phyloP scores from a whole-genome alignment of 2,113 vertebrate genomes.

The Marcusenius ussheri region DNA sequence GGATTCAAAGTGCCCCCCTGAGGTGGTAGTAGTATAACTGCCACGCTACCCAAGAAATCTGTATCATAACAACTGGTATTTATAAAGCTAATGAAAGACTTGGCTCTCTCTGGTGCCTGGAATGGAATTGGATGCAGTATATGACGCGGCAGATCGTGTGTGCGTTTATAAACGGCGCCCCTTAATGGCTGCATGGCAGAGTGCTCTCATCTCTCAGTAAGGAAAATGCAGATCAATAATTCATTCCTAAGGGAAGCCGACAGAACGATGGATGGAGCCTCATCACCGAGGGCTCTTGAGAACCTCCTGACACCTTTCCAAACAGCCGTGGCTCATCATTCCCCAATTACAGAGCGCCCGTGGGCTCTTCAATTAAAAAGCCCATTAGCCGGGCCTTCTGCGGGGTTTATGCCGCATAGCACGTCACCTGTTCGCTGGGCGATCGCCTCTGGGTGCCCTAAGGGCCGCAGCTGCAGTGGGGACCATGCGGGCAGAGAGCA shows the following conservation, averaged over 20 bases:
- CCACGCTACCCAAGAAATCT: not conserved
- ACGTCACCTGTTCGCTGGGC: not conserved
- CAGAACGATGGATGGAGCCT: constrained; percentile 14
- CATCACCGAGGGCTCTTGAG: not conserved
- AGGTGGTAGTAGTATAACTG: not conserved
- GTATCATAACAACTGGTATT: constrained; percentile 9
- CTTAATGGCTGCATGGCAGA: too few relatives aligned
- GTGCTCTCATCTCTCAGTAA: constrained; percentile 12
- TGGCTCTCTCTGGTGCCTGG: constrained; percentile 37
- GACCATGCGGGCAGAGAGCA: not conserved
- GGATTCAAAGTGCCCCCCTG: not conserved
- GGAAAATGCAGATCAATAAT: constrained; percentile 33
- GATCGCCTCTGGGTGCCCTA: not conserved
- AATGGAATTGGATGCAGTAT: constrained; percentile 31
- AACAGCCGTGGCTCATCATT: constrained; percentile 18
- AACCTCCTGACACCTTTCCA: constrained; percentile 27
- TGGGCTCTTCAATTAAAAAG: constrained; percentile 45
- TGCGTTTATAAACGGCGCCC: not conserved
- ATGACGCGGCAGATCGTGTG: constrained; percentile 32
- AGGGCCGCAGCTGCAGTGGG: constrained; percentile 18
- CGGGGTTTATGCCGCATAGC: not conserved
- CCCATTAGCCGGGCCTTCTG: constrained; percentile 25
- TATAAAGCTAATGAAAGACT: constrained; percentile 49
- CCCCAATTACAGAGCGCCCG: constrained; percentile 34
- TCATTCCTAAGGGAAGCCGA: constrained; percentile 19